Evolutionary conservation across 2,888 invertebrate genomes (phyloP), one percentile per base, ranked within the genome.

Genomic region (Lomographa bimaculata): DNA sequence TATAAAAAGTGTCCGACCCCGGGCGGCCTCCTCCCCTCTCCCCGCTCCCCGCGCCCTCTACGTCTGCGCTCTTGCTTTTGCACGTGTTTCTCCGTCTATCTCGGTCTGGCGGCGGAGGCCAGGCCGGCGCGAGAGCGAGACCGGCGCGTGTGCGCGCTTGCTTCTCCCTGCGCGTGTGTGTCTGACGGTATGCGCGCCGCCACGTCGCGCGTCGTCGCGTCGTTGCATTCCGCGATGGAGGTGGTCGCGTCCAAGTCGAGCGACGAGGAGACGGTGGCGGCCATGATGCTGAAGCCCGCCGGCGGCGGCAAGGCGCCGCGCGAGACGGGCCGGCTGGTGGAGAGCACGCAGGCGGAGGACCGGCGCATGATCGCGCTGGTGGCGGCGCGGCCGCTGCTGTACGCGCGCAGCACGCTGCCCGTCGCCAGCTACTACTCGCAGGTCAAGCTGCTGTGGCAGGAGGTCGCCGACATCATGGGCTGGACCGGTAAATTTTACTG

Each of bases 31-130:
- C 5, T 11, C 14, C 7, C 26, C 10, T 4, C 26, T 18, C 8
- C 8, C 4, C 20, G 17, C 5, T 30, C 7, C 10, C 11, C 32
- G 12, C 24, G 39, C 23, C 38, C 35, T 9, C 16, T 16, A 72
- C 76, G 79, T 75, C 81, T 81, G 85, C 81, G 79, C 81, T 67
- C 79, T 82, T 83, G 85, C 82, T 77, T 84, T 64, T 64, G 55
- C 65, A 64, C 71, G 71, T 79, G 82, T 65, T 60, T 73, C 58
- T 49, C 32, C 50, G 63, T 44, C 20, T 34, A 68, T 50, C 34
- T 60, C 59, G 46, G 61, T 74, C 66, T 28, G 35, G 27, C 50
- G 26, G 46, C 3, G 25, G 16, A 32, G 17, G 21, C 3, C 11
- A 3, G n/a, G 12, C 29, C 8, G 26, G 50, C 20, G 60, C 9